Base-by-base conservation (phyloP, 2,888 invertebrate genomes). In the Caradrina kadenii region DNA sequence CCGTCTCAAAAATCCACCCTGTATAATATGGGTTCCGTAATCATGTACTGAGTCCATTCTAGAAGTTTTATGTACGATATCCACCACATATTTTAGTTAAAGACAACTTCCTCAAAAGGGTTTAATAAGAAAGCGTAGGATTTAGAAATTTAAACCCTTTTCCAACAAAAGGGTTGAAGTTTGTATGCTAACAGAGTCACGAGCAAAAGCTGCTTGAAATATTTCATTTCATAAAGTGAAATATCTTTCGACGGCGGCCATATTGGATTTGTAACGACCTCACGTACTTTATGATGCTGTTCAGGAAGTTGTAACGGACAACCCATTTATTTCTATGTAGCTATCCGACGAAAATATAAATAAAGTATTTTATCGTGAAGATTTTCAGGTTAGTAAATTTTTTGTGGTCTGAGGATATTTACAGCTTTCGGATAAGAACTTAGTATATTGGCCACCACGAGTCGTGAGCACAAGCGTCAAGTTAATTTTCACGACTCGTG, bases 221-320 rank as follows among this genome's bases (percentile, higher is more conserved):
- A 63, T 73, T 53, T 53, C 22, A 48, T 50, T 52, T 58, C 11
- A 15, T 31, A 2, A 42, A 58, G 22, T 49, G 53, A 39, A 39
- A 67, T 58, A 31, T 68, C 10, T 59, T 58, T 31, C 45, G 22
- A 4, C 15, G 53, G 39, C 81, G 1, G 50, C 75, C 81, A 80
- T 76, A 76, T 76, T 76, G 76, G 53, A 69, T 59, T 58, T 39
- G 35, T 19, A 39, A 49, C 58, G 75, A 76, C 81, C 45, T 76
- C 75, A 80, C 81, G 81, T 80, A 54, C 8, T n/a, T 35, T 58
- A 68, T 59, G 77, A 55, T 19, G 39, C 26, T 68, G 55, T 68
- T 50, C 49, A n/a, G 19, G 2, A 49, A 8, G 26, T 53, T 62
- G 22, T 50, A 50, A 21, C 54, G 21, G 58, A 59, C 52, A 55